These are phyloP conservation scores for Odontocerum albicorne DNA, from an alignment of 2,888 invertebrate genomes.

Conservation along the genomic window DNA sequence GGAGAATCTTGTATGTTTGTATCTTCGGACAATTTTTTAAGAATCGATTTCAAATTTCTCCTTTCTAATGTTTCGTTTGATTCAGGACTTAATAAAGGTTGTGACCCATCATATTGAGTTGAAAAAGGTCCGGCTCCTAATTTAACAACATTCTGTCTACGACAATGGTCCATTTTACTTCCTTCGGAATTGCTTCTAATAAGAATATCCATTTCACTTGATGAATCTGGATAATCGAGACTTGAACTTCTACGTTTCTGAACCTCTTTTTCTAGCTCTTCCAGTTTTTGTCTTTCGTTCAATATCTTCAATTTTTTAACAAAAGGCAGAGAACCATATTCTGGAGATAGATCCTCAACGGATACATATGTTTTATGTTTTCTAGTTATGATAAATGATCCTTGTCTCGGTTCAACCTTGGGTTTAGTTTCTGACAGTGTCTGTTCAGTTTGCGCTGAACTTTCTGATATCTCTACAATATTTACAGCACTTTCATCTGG, in stretches of 20 bases:
- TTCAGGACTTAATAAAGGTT: slow-evolving; percentile 58
- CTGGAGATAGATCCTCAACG: slow-evolving; percentile 85
- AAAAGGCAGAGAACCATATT: slow-evolving; percentile 83
- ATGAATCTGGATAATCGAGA: slow-evolving; percentile 68
- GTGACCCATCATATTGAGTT: slow-evolving; percentile 43
- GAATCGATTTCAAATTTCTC: slow-evolving; percentile 79
- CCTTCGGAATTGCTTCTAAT: slow-evolving; percentile 82
- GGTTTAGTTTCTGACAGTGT: slow-evolving; percentile 13
- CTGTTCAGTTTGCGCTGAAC: slow-evolving; percentile 1
- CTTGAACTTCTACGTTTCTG: slow-evolving; percentile 79
- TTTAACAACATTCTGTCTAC: slow-evolving; percentile 49
- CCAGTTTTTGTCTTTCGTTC: slow-evolving; percentile 84
- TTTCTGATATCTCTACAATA: slow-evolving; percentile 4
- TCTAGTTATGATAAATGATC: slow-evolving; percentile 38
- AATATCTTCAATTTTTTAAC: slow-evolving; percentile 87
- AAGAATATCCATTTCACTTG: slow-evolving; percentile 52
- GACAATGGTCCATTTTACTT: slow-evolving; percentile 69
- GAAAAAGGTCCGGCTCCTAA: slow-evolving; percentile 38
- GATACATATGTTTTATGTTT: slow-evolving; percentile 71
- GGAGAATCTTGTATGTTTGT: slow-evolving; percentile 55
- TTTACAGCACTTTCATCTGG: slow-evolving; percentile 5
- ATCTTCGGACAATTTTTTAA: slow-evolving; percentile 80
- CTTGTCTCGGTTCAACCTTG: slow-evolving; percentile 10
- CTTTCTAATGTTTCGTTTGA: slow-evolving; percentile 83
- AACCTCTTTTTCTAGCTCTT: slow-evolving; percentile 72